Evolutionary conservation across 2,888 invertebrate species (phyloP), one percentile per base, ranked within the genome.

Genomic region (Nasonovia ribisnigri): DNA sequence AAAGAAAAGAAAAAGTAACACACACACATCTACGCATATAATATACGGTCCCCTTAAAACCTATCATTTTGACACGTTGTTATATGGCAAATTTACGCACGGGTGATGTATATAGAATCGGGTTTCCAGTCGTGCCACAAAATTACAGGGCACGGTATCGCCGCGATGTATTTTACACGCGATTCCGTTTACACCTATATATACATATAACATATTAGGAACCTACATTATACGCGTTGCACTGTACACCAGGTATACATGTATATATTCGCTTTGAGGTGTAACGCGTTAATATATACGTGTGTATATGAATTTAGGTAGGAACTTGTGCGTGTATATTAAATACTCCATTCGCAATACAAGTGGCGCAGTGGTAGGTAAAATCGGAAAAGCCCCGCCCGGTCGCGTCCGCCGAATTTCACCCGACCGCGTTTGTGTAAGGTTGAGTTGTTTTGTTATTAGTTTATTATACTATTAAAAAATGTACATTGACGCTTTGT

Each of bases 31-130:
- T 13, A 20, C 42, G 48, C 20, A 48, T n/a, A 87, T 36, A 54
- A 60, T 46, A n/a, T 43, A 43, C 90, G 29, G 60, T 46, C 26
- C 92, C 67, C 46, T 46, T 57, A 13, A 87, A 93, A 90, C 93
- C 90, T 90, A 93, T 90, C 90, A 67, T 93, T 93, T 90, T 86
- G 93, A 93, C 93, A 90, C 93, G 93, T 93, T 90, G 93, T 93
- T 90, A 87, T 92, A 86, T 48, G 90, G 90, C 89, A 67, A 93
- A 90, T 90, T 86, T 48, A 90, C 90, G 86, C 84, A 46, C 89
- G 48, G 42, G 51, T 16, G 26, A 24, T 42, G 36, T 43, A 13
- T 43, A 48, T 77, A 13, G 48, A 77, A 51, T 84, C 91, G 84
- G 60, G 46, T 46, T 54, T 87, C 48, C 60, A 51, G 67, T 51